Percentiles rank a stretch among this genome's conserved stretches.
These are phyloP conservation scores for Urocyon cinereoargenteus DNA, from an alignment of 2,797 vertebrate species.

Conservation along the genomic window DNA sequence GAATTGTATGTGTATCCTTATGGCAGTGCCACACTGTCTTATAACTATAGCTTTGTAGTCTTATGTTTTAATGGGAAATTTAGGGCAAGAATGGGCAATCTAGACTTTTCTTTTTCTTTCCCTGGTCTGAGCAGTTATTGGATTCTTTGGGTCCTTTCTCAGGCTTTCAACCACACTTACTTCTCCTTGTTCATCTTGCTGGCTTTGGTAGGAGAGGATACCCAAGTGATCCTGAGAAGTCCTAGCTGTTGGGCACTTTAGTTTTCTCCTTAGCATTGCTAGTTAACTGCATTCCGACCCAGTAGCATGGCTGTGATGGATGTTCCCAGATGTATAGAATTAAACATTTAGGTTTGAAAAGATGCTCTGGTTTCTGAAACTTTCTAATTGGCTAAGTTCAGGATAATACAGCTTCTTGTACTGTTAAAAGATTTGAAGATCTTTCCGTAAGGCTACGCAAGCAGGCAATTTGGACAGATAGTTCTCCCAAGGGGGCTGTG, in stretches of 20 bases:
- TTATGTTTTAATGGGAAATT: neutral
- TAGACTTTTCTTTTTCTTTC: neutral
- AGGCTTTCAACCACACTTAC: neutral
- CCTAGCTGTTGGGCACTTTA: neutral
- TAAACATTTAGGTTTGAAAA: neutral
- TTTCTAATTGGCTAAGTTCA: neutral
- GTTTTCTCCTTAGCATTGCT: neutral
- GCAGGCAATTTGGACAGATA: neutral
- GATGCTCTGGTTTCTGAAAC: neutral
- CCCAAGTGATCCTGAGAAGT: neutral
- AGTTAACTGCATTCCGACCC: neutral
- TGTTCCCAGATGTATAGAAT: neutral
- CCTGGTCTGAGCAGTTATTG: neutral
- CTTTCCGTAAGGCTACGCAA: neutral
- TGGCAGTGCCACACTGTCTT: neutral
- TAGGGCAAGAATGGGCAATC: neutral
- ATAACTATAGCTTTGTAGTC: neutral
- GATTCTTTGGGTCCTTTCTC: neutral
- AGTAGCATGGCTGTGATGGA: neutral
- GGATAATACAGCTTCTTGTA: neutral
- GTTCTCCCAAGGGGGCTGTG: neutral
- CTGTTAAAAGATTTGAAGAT: slow-evolving; percentile 16
- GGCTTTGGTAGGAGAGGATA: neutral
- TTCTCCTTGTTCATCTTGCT: neutral
- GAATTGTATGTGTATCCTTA: neutral